Percentiles rank a stretch among this genome's conserved stretches.
Conservation (phyloP, 2,888 invertebrate genomes). For the Seira musarum region DNA sequence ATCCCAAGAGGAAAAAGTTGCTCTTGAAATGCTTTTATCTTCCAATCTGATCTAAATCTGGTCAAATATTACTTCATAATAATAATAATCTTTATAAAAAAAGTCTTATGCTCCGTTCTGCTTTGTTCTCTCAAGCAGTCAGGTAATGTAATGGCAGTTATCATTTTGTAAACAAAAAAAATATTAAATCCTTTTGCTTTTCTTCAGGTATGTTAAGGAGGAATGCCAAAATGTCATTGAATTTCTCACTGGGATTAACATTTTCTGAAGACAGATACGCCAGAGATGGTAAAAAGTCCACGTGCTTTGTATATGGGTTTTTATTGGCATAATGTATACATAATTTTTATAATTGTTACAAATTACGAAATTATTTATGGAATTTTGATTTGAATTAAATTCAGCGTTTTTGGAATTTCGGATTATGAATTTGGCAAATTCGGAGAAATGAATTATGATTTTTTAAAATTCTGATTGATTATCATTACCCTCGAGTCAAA, state of each 20-base stretch:
- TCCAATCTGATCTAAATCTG: slow-evolving; percentile 41
- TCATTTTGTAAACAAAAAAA: not conserved
- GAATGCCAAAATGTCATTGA: not conserved
- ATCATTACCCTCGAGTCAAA: no score
- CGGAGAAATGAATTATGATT: no score
- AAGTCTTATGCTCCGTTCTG: no score
- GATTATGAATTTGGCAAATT: no score
- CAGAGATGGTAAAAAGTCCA: no score
- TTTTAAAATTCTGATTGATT: no score
- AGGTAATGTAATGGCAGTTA: not conserved
- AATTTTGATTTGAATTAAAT: no score
- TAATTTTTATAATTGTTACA: no score
- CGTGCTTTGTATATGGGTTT: not conserved
- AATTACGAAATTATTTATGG: no score
- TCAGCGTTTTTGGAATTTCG: no score
- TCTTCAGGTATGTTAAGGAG: not conserved
- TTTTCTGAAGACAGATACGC: not conserved
- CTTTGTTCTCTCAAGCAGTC: not conserved
- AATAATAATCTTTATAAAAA: slow-evolving; percentile 6
- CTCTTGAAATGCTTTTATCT: slow-evolving; percentile 29
- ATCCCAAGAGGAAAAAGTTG: slow-evolving; percentile 39
- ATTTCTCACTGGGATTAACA: not conserved
- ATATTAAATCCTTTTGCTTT: not conserved
- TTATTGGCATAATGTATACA: not conserved
- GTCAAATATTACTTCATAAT: slow-evolving; percentile 34